Evolutionary conservation across 2,113 vertebrate species (phyloP).

Genomic region (Pteropus alecto): DNA sequence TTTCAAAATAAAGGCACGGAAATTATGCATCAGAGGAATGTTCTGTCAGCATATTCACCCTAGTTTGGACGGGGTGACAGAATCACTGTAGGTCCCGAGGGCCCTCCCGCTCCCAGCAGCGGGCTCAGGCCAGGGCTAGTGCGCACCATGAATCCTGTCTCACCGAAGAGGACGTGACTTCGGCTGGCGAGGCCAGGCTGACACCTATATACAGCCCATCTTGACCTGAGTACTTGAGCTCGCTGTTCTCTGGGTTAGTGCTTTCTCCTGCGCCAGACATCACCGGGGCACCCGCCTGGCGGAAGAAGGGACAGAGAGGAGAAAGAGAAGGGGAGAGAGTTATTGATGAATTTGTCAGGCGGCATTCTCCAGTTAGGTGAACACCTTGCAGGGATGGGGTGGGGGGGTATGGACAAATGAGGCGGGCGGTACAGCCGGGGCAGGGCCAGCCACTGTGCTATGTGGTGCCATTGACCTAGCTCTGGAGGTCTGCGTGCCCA

Average conservation of each 20-base stretch:
- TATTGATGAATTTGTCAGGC: not conserved
- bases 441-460: not conserved
- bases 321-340: slow-evolving; percentile 21
- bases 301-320: not conserved
- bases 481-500: fast-evolving
- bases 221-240: slow-evolving; percentile 93
- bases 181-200: slow-evolving; percentile 89
- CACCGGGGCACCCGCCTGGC: slow-evolving; percentile 89
- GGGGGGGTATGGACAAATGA: not conserved
- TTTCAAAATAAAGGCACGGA: slow-evolving; percentile 81
- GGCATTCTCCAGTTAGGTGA: not conserved
- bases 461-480: fast-evolving
- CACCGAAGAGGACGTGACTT: slow-evolving; percentile 89
- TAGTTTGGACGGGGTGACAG: not conserved
- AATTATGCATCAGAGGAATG: slow-evolving; percentile 72
- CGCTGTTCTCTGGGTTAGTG: slow-evolving; percentile 85
- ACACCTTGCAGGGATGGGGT: no score
- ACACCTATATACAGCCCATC: slow-evolving; percentile 92
- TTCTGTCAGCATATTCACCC: slow-evolving; percentile 72
- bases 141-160: slow-evolving; percentile 96
- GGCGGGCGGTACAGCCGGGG: fast-evolving
- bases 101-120: slow-evolving; percentile 29
- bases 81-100: not conserved
- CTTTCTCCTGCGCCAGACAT: slow-evolving; percentile 90
- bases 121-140: slow-evolving; percentile 92